These are phyloP conservation scores for Ormia ochracea DNA, from an alignment of 2,888 invertebrate genomes.

Conservation along the genomic window DNA sequence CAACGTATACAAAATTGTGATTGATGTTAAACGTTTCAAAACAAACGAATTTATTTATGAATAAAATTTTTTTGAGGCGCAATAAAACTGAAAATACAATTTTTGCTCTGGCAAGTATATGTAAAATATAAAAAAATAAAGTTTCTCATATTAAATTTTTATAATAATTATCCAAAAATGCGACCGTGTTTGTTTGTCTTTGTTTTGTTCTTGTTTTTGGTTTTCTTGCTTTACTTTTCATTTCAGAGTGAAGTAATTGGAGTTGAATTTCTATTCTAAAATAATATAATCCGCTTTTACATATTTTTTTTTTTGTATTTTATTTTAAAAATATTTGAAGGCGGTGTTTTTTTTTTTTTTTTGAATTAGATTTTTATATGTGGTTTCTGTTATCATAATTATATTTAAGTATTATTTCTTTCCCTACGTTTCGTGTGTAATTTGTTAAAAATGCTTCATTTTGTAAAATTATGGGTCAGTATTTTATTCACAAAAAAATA, in stretches of 20 bases:
- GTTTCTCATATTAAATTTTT: background rate
- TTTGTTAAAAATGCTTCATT: conserved; percentile 28
- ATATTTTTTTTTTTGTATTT: background rate
- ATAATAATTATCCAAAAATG: background rate
- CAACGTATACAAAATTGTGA: conserved; percentile 15
- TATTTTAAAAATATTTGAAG: background rate
- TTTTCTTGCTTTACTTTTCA: too few species aligned
- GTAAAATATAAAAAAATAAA: background rate
- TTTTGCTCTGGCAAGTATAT: background rate
- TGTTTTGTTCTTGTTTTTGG: too few species aligned
- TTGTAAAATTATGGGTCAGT: conserved; percentile 42
- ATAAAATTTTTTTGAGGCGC: background rate
- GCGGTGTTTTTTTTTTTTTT: background rate
- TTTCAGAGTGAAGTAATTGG: conserved; percentile 24
- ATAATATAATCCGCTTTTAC: background rate
- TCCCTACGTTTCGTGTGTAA: conserved; percentile 10
- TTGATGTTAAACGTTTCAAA: background rate
- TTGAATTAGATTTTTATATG: background rate
- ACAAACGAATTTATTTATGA: background rate
- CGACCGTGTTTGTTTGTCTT: background rate
- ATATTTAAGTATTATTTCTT: background rate
- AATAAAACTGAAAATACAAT: conserved; percentile 4
- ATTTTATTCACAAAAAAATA: conserved; percentile 4
- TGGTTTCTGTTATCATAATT: conserved; percentile 16
- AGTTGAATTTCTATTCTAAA: background rate